Percentiles rank a stretch among this genome's conserved stretches.
These are phyloP conservation scores for Scaptomyza tumidula DNA, from an alignment of 2,888 invertebrate species.

Conservation along the genomic window DNA sequence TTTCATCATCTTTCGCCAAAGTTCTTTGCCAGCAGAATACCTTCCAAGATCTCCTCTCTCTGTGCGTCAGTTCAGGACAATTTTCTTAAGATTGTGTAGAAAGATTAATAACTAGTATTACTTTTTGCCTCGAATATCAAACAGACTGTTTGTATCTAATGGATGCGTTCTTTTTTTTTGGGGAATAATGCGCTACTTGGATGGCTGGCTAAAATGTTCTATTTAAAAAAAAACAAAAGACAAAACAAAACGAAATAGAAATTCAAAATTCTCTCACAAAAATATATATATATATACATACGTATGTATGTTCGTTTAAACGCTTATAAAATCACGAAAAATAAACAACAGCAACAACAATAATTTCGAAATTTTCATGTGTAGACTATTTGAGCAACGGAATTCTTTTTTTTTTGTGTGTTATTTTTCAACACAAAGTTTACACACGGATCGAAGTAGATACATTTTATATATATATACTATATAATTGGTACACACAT, in stretches of 20 bases:
- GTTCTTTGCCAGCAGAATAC: too few species aligned
- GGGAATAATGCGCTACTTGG: conserved; percentile 43
- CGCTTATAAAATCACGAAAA: too few species aligned
- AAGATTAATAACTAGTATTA: too few species aligned
- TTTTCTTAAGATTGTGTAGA: too few species aligned
- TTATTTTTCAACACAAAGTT: conserved; percentile 51
- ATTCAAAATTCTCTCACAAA: conserved; percentile 35
- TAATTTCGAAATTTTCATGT: conserved; percentile 51
- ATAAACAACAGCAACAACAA: conserved; percentile 6
- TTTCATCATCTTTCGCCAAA: too few species aligned
- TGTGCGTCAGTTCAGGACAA: too few species aligned
- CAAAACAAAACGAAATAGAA: conserved; percentile 42
- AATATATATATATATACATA: conserved; percentile 2
- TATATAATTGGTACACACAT: neutral
- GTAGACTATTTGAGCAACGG: conserved; percentile 34
- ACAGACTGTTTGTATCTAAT: conserved; percentile 14
- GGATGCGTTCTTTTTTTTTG: neutral
- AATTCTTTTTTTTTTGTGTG: conserved; percentile 34
- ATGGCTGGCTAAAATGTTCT: conserved; percentile 43
- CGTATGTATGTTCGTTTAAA: neutral
- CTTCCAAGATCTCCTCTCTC: too few species aligned
- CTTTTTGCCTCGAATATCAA: neutral
- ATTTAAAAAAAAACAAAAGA: conserved; percentile 47
- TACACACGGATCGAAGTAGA: conserved; percentile 31
- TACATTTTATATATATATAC: conserved; percentile 20